Base-by-base conservation (phyloP, 2,113 vertebrate genomes). In the Rhea americana region DNA sequence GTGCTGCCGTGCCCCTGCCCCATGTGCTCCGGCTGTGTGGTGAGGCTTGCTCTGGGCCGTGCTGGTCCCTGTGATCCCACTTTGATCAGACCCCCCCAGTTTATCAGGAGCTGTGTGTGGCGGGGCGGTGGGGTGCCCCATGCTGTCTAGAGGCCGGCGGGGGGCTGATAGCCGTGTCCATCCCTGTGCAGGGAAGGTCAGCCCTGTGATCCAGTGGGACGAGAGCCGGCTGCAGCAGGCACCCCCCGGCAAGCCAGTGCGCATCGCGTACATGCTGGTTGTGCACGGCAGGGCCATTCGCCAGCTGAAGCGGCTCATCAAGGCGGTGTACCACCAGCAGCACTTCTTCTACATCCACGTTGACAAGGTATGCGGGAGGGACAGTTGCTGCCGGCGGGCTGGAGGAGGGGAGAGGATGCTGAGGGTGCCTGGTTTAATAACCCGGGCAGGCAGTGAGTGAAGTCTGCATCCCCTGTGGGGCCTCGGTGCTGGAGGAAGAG, bases 311-410 rank as follows among this genome's bases (percentile, higher is more conserved):
- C 98, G 99, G 3, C 99, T 99, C 87, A 98, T 99, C 90, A 99
- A 99, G 97, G 99, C 99, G 1, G 99, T 99, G 78, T 99, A 99
- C 94, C 99, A 99, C 66, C 96, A 96, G 50, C 98, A 98, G 94
- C 99, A 99, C 96, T 99, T 98, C 97, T 99, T 99, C 96, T 99
- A 99, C 94, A 99, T 99, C 95, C 99, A 99, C 0, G 99, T 99
- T 8, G 99, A 99, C 96, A 98, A 99, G 99, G 99, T 99, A 75
- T 5, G 37, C 3, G 22, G 30, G 11, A 4, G 22, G 32, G 26
- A 8, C 2, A 19, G 53, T 7, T 6, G 45, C 45, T 47, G 6
- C 45, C 45, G 18, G 55, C 55, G 6, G 53, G 25, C 12, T 26
- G 32, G 20, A 30, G 12, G 25, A 65, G 73, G 16, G 32, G 10